Conservation (phyloP, 2,797 vertebrate species). For the Ficedula albicollis region DNA sequence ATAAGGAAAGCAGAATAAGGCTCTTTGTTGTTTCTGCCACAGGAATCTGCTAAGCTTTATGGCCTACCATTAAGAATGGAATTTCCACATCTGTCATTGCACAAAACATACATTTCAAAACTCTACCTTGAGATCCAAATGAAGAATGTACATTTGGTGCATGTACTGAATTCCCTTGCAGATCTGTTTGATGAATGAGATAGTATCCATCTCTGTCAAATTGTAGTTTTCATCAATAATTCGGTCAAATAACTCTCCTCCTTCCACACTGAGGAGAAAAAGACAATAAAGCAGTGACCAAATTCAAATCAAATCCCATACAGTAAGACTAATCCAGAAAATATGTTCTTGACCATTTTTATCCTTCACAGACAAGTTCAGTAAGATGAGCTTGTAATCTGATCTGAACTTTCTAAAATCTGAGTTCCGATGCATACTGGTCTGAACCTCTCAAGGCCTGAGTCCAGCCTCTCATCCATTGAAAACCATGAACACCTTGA, state of each 20-base stretch:
- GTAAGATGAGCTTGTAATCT: not conserved
- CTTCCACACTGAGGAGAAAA: conserved; percentile 84
- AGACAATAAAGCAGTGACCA: not conserved
- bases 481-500: not conserved
- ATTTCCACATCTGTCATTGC: not conserved
- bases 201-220: conserved; percentile 88
- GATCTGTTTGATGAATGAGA: conserved; percentile 92
- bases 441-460: not conserved
- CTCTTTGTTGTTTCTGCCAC: not conserved
- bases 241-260: conserved; percentile 95
- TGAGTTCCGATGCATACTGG: not conserved
- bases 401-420: not conserved
- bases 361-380: not conserved
- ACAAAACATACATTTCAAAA: not conserved
- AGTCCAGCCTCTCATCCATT: not conserved
- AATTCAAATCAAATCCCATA: not conserved
- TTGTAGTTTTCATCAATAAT: conserved; percentile 83
- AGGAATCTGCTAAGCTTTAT: not conserved
- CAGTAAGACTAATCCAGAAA: not conserved
- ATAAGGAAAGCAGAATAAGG: conserved; percentile 3
- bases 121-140: conserved; percentile 94
- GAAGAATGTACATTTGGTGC: conserved; percentile 97
- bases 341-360: not conserved
- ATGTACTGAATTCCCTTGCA: conserved; percentile 93
- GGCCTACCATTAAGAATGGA: not conserved